Evolutionary conservation across 2,113 vertebrate genomes (phyloP), one percentile per base, ranked within the genome.

Genomic region (Ictalurus punctatus): DNA sequence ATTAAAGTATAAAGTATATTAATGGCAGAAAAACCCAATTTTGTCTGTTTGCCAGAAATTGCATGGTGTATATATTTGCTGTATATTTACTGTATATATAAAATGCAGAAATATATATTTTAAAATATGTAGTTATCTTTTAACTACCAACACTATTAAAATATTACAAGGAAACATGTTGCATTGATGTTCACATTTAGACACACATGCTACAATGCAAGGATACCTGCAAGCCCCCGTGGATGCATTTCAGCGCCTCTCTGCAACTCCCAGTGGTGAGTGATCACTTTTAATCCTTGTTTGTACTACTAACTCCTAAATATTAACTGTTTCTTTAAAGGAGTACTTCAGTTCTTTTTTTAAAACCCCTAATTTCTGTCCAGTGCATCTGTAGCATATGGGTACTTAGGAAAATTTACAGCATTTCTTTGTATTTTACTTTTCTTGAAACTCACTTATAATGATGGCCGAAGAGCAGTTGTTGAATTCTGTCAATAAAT

Each of bases 231-330:
- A 85, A 83, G 21, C 58, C 21, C 58, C 81, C 0, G 5, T 63
- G 17, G 63, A n/a, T 10, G 9, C 14, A 54, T 52, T 19, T 69
- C 63, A 85, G 83, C 83, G 83, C n/a, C 0, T 69, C 27, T 85
- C 83, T 85, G 83, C 83, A 69, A 85, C 63, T 52, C 63, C 83
- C 25, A 69, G 63, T 69, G 83, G 83, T 85, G 52, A 69, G 63
- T 30, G 9, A 54, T 30, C 17, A 5, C 9, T 67, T 19, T 52
- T 69, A 30, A 52, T 80, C 6, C 79, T 81, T 30, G 5, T 1
- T 9, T 82, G 16, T 58, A 21, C 48, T 58, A 58, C n/a, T 82
- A 82, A 82, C 54, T n/a, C 6, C 7, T 58, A 12, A 58, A 58
- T 34, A 59, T 34, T 58, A 81, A 54, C 21, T 48, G 40, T 48